Evolutionary conservation across 2,888 invertebrate species (phyloP).

Genomic region (Cataglyphis albicans): DNA sequence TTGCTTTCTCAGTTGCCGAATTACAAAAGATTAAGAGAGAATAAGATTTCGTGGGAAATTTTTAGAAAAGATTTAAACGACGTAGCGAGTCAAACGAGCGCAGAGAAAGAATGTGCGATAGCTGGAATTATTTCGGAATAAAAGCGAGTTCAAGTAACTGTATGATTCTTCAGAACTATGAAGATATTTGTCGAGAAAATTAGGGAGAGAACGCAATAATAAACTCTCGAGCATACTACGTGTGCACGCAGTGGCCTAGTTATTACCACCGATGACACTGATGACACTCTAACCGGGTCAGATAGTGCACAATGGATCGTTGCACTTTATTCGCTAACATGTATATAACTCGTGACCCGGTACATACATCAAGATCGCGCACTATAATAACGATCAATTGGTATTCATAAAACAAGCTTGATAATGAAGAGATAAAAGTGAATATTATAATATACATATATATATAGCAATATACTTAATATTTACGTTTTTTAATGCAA

Average conservation of each 20-base stretch:
- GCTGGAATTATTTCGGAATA: slow-evolving; percentile 1
- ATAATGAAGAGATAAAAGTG: background rate
- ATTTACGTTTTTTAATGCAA: too few species aligned
- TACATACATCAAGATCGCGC: background rate
- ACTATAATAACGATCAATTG: background rate
- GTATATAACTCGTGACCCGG: background rate
- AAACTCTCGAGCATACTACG: slow-evolving; percentile 40
- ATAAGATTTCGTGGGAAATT: background rate
- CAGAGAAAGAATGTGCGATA: slow-evolving; percentile 26
- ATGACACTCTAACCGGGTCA: slow-evolving; percentile 72
- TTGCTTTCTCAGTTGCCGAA: background rate
- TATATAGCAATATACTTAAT: too few species aligned
- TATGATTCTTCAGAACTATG: background rate
- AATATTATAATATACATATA: too few species aligned
- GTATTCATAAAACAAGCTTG: background rate
- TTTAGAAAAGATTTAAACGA: background rate
- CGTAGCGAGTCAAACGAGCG: slow-evolving; percentile 28
- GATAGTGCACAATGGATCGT: slow-evolving; percentile 54
- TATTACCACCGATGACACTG: slow-evolving; percentile 69
- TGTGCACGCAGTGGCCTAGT: slow-evolving; percentile 60
- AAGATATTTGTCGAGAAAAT: slow-evolving; percentile 32
- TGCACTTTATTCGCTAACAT: slow-evolving; percentile 53
- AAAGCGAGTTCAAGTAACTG: slow-evolving; percentile 56
- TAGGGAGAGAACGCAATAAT: slow-evolving; percentile 53
- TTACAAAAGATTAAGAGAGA: background rate